Percentiles rank a stretch among this genome's conserved stretches.
These are phyloP conservation scores for Trachelus troglodyta DNA, from an alignment of 2,888 invertebrate genomes.

Conservation along the genomic window DNA sequence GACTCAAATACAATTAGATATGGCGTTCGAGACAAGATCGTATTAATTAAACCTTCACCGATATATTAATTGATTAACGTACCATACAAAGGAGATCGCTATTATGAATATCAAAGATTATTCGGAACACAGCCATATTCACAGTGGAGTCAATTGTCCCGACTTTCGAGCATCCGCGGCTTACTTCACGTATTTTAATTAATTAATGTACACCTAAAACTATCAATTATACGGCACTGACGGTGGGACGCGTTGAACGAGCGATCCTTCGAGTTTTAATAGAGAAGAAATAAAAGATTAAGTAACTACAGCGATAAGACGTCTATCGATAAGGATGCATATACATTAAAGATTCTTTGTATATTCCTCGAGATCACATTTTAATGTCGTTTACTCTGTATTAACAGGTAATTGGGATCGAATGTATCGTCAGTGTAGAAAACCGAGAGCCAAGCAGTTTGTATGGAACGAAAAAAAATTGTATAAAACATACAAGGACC, in stretches of 20 bases:
- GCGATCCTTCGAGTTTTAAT: background rate
- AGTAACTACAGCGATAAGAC: background rate
- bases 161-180: background rate
- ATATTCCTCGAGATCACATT: background rate
- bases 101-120: background rate
- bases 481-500: background rate
- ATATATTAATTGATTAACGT: background rate
- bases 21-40: background rate
- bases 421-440: background rate
- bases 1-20: background rate
- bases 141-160: background rate
- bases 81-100: background rate
- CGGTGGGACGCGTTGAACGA: conserved; percentile 5
- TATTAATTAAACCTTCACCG: background rate
- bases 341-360: background rate
- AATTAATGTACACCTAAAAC: background rate
- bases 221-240: conserved; percentile 6
- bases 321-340: background rate
- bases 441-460: background rate
- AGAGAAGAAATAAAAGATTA: background rate
- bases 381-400: background rate
- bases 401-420: background rate
- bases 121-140: background rate
- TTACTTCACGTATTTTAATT: background rate
- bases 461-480: background rate